phyloP scores from a whole-genome alignment of 2,888 invertebrate genomes.

The Drosophila mimetica region DNA sequence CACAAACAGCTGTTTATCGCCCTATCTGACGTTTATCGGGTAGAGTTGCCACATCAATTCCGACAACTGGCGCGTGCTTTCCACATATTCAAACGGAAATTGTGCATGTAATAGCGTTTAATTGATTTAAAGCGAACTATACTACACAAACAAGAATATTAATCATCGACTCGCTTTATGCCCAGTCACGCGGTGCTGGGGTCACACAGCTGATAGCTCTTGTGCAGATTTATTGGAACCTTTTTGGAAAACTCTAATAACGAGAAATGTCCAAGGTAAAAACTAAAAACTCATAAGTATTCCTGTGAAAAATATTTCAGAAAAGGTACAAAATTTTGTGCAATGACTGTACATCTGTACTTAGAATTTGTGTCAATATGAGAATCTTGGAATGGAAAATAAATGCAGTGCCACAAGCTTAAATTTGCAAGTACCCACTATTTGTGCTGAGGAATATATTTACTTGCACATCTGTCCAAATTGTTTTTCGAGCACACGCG shows the following conservation, averaged over 20 bases:
- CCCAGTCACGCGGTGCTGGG: slow-evolving; percentile 34
- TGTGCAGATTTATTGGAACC: slow-evolving; percentile 1
- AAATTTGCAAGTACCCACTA: background rate
- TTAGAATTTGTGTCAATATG: background rate
- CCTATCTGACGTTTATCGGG: slow-evolving; percentile 20
- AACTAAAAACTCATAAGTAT: no score
- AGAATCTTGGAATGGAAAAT: background rate
- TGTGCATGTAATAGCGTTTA: slow-evolving; percentile 54
- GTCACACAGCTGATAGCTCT: slow-evolving; percentile 47
- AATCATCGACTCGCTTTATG: slow-evolving; percentile 30
- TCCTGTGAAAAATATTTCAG: background rate
- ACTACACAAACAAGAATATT: slow-evolving; percentile 29
- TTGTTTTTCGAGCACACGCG: slow-evolving; percentile 34
- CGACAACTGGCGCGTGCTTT: background rate
- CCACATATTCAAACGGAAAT: slow-evolving; percentile 31
- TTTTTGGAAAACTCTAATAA: background rate
- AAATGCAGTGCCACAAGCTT: background rate
- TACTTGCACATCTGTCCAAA: slow-evolving; percentile 25
- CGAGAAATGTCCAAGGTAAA: no score
- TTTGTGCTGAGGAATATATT: slow-evolving; percentile 5
- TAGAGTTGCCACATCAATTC: slow-evolving; percentile 27
- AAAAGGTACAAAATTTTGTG: background rate
- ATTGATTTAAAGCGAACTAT: slow-evolving; percentile 36
- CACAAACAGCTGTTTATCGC: slow-evolving; percentile 59
- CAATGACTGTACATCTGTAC: background rate